These are phyloP conservation scores for Macrostomum cliftonense DNA, from an alignment of 2,888 invertebrate genomes.

Conservation along the genomic window DNA sequence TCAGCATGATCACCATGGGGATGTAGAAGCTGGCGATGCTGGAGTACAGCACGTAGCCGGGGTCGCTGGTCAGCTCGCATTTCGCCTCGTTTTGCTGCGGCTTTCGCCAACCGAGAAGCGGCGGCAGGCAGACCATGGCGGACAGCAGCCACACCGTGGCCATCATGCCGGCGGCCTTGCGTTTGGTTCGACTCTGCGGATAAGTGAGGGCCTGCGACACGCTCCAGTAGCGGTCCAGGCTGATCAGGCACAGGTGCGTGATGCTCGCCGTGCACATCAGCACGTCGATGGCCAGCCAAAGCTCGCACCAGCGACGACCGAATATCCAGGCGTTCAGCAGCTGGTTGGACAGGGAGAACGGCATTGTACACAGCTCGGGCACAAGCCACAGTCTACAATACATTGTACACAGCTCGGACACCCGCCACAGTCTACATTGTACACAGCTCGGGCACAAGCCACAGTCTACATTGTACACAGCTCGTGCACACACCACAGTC, in stretches of 20 bases:
- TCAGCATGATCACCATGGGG: constrained; percentile 96
- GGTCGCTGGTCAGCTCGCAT: constrained; percentile 55
- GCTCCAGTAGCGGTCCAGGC: constrained; percentile 86
- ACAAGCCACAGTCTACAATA: too few relatives aligned
- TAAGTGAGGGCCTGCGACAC: constrained; percentile 82
- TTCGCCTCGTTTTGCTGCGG: constrained; percentile 42
- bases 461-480: too few relatives aligned
- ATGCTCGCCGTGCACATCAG: constrained; percentile 83
- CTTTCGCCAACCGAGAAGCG: constrained; percentile 75
- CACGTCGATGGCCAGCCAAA: constrained; percentile 71
- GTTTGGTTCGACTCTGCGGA: constrained; percentile 72
- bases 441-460: too few relatives aligned
- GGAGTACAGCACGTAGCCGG: constrained; percentile 91
- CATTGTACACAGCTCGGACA: too few relatives aligned
- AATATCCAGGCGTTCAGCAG: constrained; percentile 97
- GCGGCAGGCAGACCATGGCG: constrained; percentile 79
- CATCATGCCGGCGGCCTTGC: constrained; percentile 76
- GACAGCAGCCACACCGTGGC: constrained; percentile 84
- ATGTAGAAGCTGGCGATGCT: constrained; percentile 96
- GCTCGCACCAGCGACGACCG: constrained; percentile 84
- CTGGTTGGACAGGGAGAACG: constrained; percentile 83
- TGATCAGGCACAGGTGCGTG: constrained; percentile 85
- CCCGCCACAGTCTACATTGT: too few relatives aligned
- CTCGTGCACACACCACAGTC: too few relatives aligned
- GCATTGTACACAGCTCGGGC: too few relatives aligned